Evolutionary conservation across 2,888 invertebrate species (phyloP).

Genomic region (Nudaria mundana): DNA sequence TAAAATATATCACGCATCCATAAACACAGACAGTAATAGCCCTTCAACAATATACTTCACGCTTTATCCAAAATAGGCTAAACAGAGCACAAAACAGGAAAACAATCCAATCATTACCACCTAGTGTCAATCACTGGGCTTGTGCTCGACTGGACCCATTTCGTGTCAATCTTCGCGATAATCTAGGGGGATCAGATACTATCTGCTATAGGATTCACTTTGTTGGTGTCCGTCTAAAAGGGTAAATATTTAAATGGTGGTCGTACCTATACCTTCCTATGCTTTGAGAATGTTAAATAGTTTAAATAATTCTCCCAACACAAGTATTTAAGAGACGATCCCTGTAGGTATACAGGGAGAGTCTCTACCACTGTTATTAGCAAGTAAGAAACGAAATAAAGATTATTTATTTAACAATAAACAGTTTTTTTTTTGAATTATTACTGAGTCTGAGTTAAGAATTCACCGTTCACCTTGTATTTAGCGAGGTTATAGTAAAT

Average conservation of each 20-base stretch:
- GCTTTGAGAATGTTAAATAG: too few species aligned
- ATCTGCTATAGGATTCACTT: constrained; percentile 15
- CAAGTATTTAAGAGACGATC: too few species aligned
- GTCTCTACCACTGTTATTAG: too few species aligned
- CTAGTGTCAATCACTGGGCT: constrained; percentile 47
- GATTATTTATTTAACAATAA: too few species aligned
- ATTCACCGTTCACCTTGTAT: too few species aligned
- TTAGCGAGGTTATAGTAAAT: too few species aligned
- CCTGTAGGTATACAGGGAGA: too few species aligned
- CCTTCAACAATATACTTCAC: constrained; percentile 24
- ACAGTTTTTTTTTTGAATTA: too few species aligned
- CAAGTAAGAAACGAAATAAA: too few species aligned
- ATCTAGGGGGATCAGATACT: constrained; percentile 11
- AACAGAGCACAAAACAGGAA: constrained; percentile 22
- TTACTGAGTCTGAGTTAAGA: too few species aligned
- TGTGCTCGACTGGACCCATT: constrained; percentile 40
- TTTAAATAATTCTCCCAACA: too few species aligned
- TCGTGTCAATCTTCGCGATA: constrained; percentile 50
- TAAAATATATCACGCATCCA: constrained; percentile 5
- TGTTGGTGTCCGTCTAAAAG: constrained; percentile 5
- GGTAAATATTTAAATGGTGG: neutral
- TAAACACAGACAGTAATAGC: constrained; percentile 24
- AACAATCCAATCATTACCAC: constrained; percentile 52
- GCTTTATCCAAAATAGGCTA: constrained; percentile 25
- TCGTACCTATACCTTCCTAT: too few species aligned